These are phyloP conservation scores for Oncorhynchus clarkii DNA, from an alignment of 2,113 vertebrate genomes.

Conservation along the genomic window DNA sequence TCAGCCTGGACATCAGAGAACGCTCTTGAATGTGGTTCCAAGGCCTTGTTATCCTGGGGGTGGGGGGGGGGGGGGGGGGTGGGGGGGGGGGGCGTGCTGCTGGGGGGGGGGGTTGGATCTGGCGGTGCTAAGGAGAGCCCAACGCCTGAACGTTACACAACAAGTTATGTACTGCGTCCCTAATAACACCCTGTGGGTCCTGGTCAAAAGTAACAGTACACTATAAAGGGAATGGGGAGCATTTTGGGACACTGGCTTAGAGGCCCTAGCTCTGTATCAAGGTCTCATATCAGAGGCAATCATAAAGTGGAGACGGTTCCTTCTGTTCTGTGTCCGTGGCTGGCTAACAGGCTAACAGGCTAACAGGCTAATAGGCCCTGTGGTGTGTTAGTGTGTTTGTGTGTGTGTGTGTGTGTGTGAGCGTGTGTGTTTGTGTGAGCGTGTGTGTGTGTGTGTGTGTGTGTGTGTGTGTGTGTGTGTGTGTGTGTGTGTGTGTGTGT, in stretches of 20 bases:
- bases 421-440: neutral
- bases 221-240: no score
- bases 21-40: slow-evolving; percentile 40
- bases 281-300: slow-evolving; percentile 42
- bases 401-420: neutral
- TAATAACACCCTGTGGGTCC: no score
- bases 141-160: neutral
- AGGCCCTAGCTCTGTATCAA: slow-evolving; percentile 13
- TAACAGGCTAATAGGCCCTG: slow-evolving; percentile 5
- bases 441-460: no score
- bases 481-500: neutral
- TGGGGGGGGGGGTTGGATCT: slow-evolving; percentile 1
- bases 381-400: neutral
- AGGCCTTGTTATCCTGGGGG: slow-evolving; percentile 42
- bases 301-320: slow-evolving; percentile 36
- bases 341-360: slow-evolving; percentile 21
- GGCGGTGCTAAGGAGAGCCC: slow-evolving; percentile 7
- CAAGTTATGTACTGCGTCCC: slow-evolving; percentile 18
- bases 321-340: slow-evolving; percentile 32
- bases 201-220: no score
- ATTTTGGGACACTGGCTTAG: no score
- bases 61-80: neutral
- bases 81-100: slow-evolving; percentile 3
- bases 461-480: neutral
- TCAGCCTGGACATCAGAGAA: slow-evolving; percentile 42